Conservation (phyloP, 2,113 vertebrate species). For the Rhineura floridana region DNA sequence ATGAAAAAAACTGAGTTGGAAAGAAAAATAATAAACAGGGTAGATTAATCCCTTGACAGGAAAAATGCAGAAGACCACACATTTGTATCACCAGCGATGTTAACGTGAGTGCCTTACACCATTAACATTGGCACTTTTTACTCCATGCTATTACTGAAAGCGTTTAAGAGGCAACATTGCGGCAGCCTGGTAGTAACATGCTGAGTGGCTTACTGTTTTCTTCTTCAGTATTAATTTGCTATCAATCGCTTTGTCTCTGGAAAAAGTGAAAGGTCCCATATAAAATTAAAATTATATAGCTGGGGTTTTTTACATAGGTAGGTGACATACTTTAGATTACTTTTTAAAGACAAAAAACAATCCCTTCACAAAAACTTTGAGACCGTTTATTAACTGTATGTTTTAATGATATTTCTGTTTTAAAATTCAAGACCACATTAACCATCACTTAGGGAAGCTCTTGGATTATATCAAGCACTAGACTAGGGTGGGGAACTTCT, state of each 20-base stretch:
- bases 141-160: conserved; percentile 43
- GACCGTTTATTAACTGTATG: background rate
- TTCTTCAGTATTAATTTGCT: conserved; percentile 11
- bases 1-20: conserved; percentile 36
- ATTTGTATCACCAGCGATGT: conserved; percentile 25
- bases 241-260: background rate
- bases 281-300: background rate
- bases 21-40: conserved; percentile 39
- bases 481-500: too few species aligned
- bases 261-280: conserved; percentile 15
- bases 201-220: background rate
- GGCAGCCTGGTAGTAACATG: conserved; percentile 7
- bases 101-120: conserved; percentile 20
- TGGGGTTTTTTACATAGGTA: background rate
- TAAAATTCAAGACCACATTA: background rate
- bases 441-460: background rate
- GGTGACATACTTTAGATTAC: background rate
- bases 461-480: background rate
- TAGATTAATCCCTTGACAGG: conserved; percentile 47
- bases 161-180: background rate
- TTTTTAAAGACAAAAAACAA: too few species aligned
- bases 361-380: background rate
- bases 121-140: conserved; percentile 20
- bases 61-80: conserved; percentile 14
- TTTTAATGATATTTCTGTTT: background rate